Percentiles rank a stretch among this genome's conserved stretches.
phyloP scores from a whole-genome alignment of 2,888 invertebrate genomes.

The Pterostichus madidus region DNA sequence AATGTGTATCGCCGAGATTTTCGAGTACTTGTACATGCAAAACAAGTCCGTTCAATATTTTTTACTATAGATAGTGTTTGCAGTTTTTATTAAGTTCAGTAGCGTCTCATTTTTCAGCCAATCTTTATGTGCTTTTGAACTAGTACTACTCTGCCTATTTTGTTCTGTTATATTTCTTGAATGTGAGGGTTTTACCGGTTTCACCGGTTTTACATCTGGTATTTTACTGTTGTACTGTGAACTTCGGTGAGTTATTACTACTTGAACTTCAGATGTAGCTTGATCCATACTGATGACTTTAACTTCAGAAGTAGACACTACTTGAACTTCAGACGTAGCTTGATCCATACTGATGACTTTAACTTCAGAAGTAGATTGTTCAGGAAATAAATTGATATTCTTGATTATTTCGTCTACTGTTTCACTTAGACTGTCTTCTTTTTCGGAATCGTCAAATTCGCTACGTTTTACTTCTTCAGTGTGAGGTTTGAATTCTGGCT shows the following conservation, averaged over 20 bases:
- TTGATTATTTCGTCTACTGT: slow-evolving; percentile 60
- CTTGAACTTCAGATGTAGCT: slow-evolving; percentile 55
- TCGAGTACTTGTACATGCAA: slow-evolving; percentile 9
- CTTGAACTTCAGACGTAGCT: too few species aligned
- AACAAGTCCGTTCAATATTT: slow-evolving; percentile 22
- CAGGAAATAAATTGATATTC: slow-evolving; percentile 46
- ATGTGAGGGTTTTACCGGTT: too few species aligned
- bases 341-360: slow-evolving; percentile 50
- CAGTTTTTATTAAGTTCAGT: slow-evolving; percentile 23
- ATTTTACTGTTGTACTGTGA: slow-evolving; percentile 10
- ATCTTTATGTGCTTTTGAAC: neutral
- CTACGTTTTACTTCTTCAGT: slow-evolving; percentile 36
- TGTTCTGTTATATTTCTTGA: neutral
- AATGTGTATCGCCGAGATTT: neutral
- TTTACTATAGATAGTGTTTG: slow-evolving; percentile 38
- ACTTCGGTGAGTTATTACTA: slow-evolving; percentile 21
- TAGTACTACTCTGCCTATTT: neutral
- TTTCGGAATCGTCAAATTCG: slow-evolving; percentile 61
- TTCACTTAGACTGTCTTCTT: slow-evolving; percentile 46
- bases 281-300: slow-evolving; percentile 50
- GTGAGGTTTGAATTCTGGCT: slow-evolving; percentile 62
- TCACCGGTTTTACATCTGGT: slow-evolving; percentile 2
- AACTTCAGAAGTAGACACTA: slow-evolving; percentile 26
- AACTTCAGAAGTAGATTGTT: slow-evolving; percentile 33
- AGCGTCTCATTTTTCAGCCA: slow-evolving; percentile 23